Evolutionary conservation across 2,797 vertebrate species (phyloP).

Genomic region (Sphaeramia orbicularis): DNA sequence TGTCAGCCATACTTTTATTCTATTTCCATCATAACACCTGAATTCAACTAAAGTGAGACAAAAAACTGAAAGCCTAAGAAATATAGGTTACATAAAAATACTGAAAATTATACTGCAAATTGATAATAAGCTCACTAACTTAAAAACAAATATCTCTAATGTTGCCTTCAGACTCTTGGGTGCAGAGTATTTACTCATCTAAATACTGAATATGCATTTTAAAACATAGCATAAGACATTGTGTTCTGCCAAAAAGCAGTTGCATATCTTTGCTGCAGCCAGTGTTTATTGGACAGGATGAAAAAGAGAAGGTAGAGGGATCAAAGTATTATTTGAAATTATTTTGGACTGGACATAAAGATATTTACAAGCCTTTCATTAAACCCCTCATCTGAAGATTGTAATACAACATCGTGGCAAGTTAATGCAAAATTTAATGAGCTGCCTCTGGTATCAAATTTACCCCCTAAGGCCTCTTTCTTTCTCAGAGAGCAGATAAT

Average conservation of each 20-base stretch:
- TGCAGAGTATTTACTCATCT: not conserved
- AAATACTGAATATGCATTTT: conserved; percentile 58
- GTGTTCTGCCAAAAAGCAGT: conserved; percentile 71
- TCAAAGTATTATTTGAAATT: conserved; percentile 35
- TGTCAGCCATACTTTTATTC: no score
- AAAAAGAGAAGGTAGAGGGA: conserved; percentile 32
- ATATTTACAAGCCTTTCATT: conserved; percentile 37
- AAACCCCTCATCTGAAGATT: conserved; percentile 19
- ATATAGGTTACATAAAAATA: no score
- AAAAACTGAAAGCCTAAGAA: no score
- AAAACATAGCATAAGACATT: conserved; percentile 49
- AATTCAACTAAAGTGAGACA: no score
- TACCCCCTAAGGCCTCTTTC: conserved; percentile 15
- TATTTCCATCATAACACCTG: no score
- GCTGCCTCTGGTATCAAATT: conserved; percentile 26
- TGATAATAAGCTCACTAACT: no score
- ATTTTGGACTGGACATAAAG: conserved; percentile 33
- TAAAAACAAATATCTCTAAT: no score
- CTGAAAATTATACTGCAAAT: no score
- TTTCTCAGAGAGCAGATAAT: conserved; percentile 33
- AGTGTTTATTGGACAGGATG: conserved; percentile 48
- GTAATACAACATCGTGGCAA: conserved; percentile 8
- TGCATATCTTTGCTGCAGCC: conserved; percentile 50
- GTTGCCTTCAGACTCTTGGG: no score
- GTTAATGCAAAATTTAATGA: conserved; percentile 36